A percentile compares a stretch with the other conserved stretches of the same genome.
phyloP scores from a whole-genome alignment of 2,888 invertebrate genomes.

The Cyclophora albipunctata region DNA sequence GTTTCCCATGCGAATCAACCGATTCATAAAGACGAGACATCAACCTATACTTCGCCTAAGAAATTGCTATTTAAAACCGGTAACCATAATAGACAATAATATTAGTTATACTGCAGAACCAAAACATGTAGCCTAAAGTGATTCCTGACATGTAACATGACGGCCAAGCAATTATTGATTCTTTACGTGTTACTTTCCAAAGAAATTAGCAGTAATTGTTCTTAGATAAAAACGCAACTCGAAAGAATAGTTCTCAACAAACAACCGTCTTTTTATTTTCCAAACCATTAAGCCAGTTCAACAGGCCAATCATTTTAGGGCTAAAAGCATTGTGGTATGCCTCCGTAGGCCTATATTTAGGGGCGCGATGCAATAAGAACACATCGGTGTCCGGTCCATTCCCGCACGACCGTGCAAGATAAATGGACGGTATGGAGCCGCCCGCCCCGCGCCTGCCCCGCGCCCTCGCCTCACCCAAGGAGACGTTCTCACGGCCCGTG shows the following conservation, averaged over 20 bases:
- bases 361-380: conserved; percentile 71
- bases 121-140: no score
- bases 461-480: conserved; percentile 34
- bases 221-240: no score
- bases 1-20: conserved; percentile 28
- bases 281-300: conserved; percentile 38
- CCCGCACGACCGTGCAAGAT: conserved; percentile 73
- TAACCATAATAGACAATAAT: neutral
- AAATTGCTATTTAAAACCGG: conserved; percentile 11
- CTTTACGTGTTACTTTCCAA: no score
- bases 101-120: no score
- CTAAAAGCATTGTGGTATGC: conserved; percentile 55
- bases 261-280: conserved; percentile 16
- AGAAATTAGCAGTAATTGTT: no score
- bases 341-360: conserved; percentile 68
- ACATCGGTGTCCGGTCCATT: conserved; percentile 65
- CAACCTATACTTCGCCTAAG: conserved; percentile 7
- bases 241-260: conserved; percentile 8
- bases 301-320: conserved; percentile 49
- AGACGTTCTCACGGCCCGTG: conserved; percentile 74
- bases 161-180: no score
- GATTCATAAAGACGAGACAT: conserved; percentile 12
- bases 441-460: conserved; percentile 13
- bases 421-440: conserved; percentile 60
- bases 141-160: no score